Conservation (phyloP, 2,113 vertebrate genomes). For the Gobius niger region DNA sequence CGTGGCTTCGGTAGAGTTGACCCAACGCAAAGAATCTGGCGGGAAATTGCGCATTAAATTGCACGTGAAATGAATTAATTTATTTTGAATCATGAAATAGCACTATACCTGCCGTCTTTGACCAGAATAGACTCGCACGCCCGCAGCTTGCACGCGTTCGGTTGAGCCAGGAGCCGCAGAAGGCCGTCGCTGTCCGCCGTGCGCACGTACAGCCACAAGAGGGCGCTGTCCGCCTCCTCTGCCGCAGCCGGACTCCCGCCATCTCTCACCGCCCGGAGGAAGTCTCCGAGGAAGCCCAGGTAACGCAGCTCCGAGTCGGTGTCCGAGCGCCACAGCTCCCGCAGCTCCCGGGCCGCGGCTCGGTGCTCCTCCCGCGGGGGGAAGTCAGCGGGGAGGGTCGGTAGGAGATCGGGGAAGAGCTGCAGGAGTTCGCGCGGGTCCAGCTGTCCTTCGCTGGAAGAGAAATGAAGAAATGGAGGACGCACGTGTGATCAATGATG, state of each 20-base stretch:
- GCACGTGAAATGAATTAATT: not conserved
- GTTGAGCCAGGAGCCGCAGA: conserved; percentile 44
- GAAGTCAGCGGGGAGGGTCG: conserved; percentile 39
- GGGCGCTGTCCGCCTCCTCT: conserved; percentile 69
- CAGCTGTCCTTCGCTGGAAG: conserved; percentile 63
- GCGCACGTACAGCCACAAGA: conserved; percentile 65
- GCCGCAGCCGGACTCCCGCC: conserved; percentile 11
- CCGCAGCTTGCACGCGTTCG: conserved; percentile 60
- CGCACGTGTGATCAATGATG: conserved; percentile 28
- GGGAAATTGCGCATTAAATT: too few relatives aligned
- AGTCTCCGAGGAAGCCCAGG: conserved; percentile 63
- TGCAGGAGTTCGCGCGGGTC: conserved; percentile 74
- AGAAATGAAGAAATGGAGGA: not conserved
- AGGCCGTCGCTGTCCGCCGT: conserved; percentile 46
- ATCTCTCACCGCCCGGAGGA: conserved; percentile 46
- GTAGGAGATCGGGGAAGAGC: conserved; percentile 54
- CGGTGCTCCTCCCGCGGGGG: conserved; percentile 37
- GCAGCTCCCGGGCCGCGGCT: conserved; percentile 53
- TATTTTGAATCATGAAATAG: not conserved
- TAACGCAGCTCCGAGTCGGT: conserved; percentile 47
- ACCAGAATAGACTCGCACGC: conserved; percentile 54
- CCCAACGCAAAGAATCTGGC: conserved; percentile 69
- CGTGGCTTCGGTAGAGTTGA: conserved; percentile 63
- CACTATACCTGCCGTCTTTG: conserved; percentile 64
- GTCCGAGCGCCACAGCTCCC: conserved; percentile 47